These are phyloP conservation scores for Acleris literana DNA, from an alignment of 2,888 invertebrate genomes.

Conservation along the genomic window DNA sequence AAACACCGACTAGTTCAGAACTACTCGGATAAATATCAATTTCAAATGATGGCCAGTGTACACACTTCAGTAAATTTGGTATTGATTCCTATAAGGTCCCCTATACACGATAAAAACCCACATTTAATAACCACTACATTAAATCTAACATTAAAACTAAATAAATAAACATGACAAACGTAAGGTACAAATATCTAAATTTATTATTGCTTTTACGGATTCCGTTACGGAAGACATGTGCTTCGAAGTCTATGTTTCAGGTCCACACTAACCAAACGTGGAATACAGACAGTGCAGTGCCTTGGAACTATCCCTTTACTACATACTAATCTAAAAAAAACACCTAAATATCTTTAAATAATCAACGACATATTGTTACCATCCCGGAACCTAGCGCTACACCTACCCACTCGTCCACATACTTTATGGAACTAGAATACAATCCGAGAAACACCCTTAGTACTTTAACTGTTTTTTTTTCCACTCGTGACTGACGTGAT, in stretches of 20 bases:
- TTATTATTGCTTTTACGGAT: constrained; percentile 70
- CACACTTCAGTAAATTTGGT: constrained; percentile 42
- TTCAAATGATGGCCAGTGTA: constrained; percentile 27
- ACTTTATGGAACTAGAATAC: neutral
- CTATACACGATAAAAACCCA: constrained; percentile 47
- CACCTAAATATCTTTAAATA: constrained; percentile 40
- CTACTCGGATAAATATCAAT: constrained; percentile 8
- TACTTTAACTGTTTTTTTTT: too few species aligned
- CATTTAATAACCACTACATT: constrained; percentile 41
- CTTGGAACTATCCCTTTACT: constrained; percentile 25
- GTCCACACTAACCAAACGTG: constrained; percentile 21
- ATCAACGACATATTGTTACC: constrained; percentile 39
- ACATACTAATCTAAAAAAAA: constrained; percentile 30
- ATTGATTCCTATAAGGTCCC: constrained; percentile 52
- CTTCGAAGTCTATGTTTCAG: constrained; percentile 39
- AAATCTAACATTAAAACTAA: constrained; percentile 59
- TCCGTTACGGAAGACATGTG: constrained; percentile 71
- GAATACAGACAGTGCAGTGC: constrained; percentile 20
- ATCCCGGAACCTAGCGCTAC: constrained; percentile 27
- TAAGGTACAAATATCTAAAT: constrained; percentile 50
- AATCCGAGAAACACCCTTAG: neutral
- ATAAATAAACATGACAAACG: constrained; percentile 47
- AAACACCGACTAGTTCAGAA: constrained; percentile 18
- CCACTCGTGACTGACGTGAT: too few species aligned
- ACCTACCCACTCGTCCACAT: neutral